Evolutionary conservation across 2,888 invertebrate species (phyloP).

Genomic region (Saturnia japonica): DNA sequence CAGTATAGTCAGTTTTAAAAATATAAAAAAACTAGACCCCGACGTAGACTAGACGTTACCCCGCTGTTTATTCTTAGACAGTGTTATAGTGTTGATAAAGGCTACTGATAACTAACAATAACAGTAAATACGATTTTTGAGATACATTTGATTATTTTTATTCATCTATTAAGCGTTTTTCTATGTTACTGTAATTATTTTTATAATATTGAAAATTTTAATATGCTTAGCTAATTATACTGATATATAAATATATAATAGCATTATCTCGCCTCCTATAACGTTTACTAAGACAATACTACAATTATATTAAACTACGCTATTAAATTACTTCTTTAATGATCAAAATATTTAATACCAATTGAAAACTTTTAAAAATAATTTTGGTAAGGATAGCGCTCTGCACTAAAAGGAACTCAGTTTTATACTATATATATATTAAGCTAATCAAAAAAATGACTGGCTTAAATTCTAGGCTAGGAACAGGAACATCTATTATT

Average conservation of each 20-base stretch:
- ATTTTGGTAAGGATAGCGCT: neutral
- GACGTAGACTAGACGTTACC: too few species aligned
- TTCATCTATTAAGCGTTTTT: neutral
- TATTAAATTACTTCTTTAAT: neutral
- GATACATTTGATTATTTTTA: neutral
- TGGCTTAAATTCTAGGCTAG: neutral
- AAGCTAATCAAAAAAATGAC: neutral
- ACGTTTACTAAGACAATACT: neutral
- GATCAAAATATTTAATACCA: neutral
- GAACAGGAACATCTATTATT: neutral
- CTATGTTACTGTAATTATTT: neutral
- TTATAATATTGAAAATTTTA: too few species aligned
- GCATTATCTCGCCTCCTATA: neutral
- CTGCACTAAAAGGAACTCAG: neutral
- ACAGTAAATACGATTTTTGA: neutral
- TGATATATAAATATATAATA: neutral
- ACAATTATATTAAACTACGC: neutral
- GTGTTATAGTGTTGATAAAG: neutral
- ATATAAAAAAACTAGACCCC: too few species aligned
- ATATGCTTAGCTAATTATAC: neutral
- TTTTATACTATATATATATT: neutral
- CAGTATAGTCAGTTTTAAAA: too few species aligned
- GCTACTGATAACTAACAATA: neutral
- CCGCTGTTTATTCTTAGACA: too few species aligned
- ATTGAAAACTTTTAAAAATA: neutral